Percentiles rank a stretch among this genome's conserved stretches.
These are phyloP conservation scores for Trissolcus brochymenae DNA, from an alignment of 2,888 invertebrate species.

Conservation along the genomic window DNA sequence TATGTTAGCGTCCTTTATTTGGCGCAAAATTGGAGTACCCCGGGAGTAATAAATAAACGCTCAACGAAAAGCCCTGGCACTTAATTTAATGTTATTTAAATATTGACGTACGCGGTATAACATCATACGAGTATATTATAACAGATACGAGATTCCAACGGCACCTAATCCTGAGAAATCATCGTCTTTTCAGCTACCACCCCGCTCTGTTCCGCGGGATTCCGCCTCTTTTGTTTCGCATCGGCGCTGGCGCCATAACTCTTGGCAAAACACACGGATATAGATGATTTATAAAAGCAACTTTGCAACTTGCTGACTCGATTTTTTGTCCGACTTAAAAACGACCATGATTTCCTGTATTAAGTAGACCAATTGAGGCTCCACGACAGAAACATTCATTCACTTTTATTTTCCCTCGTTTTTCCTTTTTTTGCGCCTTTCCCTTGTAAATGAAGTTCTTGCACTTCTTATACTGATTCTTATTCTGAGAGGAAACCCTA, in stretches of 20 bases:
- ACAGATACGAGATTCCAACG: not conserved
- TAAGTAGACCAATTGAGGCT: slow-evolving; percentile 7
- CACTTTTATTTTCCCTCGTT: not conserved
- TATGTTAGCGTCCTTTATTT: slow-evolving; percentile 12
- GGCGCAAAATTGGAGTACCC: slow-evolving; percentile 21
- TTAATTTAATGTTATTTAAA: slow-evolving; percentile 31
- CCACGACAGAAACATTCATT: slow-evolving; percentile 2
- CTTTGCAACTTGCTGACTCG: slow-evolving; percentile 5
- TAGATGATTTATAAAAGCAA: slow-evolving; percentile 17
- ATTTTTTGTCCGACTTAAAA: slow-evolving; percentile 1
- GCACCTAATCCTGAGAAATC: slow-evolving; percentile 11
- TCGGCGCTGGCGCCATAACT: slow-evolving; percentile 14
- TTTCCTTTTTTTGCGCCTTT: not conserved
- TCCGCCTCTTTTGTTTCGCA: slow-evolving; percentile 6
- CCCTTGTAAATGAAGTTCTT: not conserved
- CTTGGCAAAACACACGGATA: slow-evolving; percentile 16
- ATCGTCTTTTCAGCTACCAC: not conserved
- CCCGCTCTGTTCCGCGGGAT: not conserved
- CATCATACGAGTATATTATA: too few relatives aligned
- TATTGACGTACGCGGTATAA: slow-evolving; percentile 6
- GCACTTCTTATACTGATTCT: not conserved
- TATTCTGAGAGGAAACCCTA: not conserved
- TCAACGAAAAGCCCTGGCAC: slow-evolving; percentile 5
- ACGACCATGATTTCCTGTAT: not conserved
- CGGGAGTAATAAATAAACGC: slow-evolving; percentile 22